A percentile compares a stretch with the other conserved stretches of the same genome.
These are phyloP conservation scores for Chloropsis hardwickii DNA, from an alignment of 2,113 vertebrate genomes.

Conservation along the genomic window DNA sequence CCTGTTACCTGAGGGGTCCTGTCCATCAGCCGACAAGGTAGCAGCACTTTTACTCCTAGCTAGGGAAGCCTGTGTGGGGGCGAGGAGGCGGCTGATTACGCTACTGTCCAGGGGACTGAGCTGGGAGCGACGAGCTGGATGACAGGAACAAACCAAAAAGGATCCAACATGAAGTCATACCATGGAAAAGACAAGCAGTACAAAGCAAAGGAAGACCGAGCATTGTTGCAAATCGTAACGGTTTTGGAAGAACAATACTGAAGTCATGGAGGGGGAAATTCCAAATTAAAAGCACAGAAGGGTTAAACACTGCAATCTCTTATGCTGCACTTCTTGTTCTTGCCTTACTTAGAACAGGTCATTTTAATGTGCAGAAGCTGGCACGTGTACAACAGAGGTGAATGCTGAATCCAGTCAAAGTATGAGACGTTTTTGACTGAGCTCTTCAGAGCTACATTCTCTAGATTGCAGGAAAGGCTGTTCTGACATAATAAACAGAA, in stretches of 20 bases:
- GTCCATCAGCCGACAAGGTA: constrained; percentile 83
- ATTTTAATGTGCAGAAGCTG: background rate
- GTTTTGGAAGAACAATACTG: background rate
- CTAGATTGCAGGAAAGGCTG: background rate
- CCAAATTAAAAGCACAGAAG: background rate
- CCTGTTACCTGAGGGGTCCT: constrained; percentile 85
- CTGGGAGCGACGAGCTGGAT: constrained; percentile 80
- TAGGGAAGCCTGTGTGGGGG: constrained; percentile 89
- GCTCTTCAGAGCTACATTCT: background rate
- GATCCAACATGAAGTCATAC: constrained; percentile 56
- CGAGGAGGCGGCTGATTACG: constrained; percentile 86
- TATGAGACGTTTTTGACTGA: background rate
- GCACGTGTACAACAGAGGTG: background rate
- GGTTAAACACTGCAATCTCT: background rate
- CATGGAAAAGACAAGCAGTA: constrained; percentile 42
- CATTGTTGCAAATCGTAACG: background rate
- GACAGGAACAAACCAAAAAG: constrained; percentile 72
- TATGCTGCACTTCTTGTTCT: background rate
- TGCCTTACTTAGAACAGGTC: background rate
- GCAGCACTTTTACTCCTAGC: constrained; percentile 92
- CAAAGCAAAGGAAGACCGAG: constrained; percentile 18
- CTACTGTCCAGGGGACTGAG: constrained; percentile 81
- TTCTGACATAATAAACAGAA: background rate
- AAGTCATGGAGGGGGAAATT: background rate
- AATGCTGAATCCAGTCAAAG: constrained; percentile 12